Conservation (phyloP, 2,797 vertebrate genomes). For the Meda fulgida region DNA sequence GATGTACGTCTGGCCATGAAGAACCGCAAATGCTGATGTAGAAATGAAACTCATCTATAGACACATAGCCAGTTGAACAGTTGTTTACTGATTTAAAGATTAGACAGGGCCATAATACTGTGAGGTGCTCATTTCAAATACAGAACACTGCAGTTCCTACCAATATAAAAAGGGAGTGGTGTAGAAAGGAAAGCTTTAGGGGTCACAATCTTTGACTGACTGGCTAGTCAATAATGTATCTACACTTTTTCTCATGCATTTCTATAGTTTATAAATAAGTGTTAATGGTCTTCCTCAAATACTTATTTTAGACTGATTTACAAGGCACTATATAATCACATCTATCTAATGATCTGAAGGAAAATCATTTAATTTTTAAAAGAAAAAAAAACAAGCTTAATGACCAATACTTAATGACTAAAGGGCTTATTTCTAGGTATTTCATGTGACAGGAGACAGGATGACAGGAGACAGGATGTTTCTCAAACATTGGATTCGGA, state of each 20-base stretch:
- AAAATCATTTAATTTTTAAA: neutral
- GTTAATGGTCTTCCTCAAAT: neutral
- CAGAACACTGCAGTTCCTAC: neutral
- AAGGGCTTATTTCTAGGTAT: neutral
- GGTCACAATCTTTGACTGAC: neutral
- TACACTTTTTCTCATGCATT: neutral
- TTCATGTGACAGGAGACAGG: neutral
- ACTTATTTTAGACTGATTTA: neutral
- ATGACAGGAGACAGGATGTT: neutral
- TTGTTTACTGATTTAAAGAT: neutral
- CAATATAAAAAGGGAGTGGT: neutral
- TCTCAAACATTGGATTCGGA: neutral
- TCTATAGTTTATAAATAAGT: neutral
- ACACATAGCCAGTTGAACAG: constrained; percentile 27
- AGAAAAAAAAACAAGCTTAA: neutral
- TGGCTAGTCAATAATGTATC: neutral
- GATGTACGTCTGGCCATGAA: constrained; percentile 7
- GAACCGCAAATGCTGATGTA: neutral
- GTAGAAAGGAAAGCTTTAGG: neutral
- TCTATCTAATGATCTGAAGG: neutral
- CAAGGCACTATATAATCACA: neutral
- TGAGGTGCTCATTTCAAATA: neutral
- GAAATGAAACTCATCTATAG: constrained; percentile 3
- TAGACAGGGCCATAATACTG: neutral
- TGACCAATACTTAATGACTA: neutral